A percentile compares a stretch with the other conserved stretches of the same genome.
These are phyloP conservation scores for Oscheius sp. DNA, from an alignment of 2,888 invertebrate genomes.

Conservation along the genomic window DNA sequence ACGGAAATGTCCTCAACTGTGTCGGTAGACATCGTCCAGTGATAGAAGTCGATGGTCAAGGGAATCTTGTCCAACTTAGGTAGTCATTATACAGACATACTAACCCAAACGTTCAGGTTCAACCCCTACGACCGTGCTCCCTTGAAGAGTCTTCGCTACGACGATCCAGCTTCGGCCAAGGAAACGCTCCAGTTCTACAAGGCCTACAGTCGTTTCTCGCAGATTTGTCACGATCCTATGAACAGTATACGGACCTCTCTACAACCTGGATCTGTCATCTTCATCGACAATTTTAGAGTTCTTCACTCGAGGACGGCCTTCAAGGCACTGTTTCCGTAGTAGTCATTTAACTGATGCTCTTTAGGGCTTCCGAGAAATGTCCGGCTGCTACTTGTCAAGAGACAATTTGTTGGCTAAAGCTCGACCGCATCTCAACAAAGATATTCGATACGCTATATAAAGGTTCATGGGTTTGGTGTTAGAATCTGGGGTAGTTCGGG, in stretches of 20 bases:
- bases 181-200: constrained; percentile 62
- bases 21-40: constrained; percentile 45
- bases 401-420: constrained; percentile 75
- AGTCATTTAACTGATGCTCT: not conserved
- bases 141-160: constrained; percentile 72
- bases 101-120: constrained; percentile 76
- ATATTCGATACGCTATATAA: constrained; percentile 31
- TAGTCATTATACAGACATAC: not conserved
- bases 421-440: constrained; percentile 44
- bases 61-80: constrained; percentile 54
- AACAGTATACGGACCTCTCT: constrained; percentile 66
- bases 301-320: constrained; percentile 83
- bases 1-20: constrained; percentile 40
- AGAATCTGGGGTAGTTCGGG: too few relatives aligned
- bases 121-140: constrained; percentile 84
- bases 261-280: constrained; percentile 81
- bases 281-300: constrained; percentile 85
- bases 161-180: constrained; percentile 38
- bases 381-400: constrained; percentile 83
- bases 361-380: constrained; percentile 79
- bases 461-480: not conserved
- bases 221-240: constrained; percentile 54
- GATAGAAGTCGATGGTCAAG: constrained; percentile 48
- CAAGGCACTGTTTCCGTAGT: constrained; percentile 61
- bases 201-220: constrained; percentile 65